phyloP scores from a whole-genome alignment of 2,797 vertebrate species.

The Propithecus perrieri region DNA sequence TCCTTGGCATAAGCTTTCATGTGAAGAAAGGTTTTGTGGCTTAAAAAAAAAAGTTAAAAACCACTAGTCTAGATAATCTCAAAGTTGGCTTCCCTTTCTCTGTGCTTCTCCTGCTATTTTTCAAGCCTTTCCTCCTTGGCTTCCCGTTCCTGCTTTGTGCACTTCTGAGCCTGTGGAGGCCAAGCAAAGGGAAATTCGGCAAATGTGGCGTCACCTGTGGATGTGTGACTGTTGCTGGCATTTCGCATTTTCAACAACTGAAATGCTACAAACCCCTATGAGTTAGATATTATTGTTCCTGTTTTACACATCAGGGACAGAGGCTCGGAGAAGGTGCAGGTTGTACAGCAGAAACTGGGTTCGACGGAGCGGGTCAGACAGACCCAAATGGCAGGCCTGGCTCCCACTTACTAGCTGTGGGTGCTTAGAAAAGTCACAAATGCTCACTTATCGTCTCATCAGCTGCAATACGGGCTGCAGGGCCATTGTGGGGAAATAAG shows the following conservation, averaged over 20 bases:
- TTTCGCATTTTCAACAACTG: background rate
- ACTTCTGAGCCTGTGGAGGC: background rate
- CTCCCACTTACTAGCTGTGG: background rate
- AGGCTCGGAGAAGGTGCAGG: background rate
- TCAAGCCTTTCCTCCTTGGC: background rate
- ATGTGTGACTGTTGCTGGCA: background rate
- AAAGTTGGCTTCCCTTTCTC: background rate
- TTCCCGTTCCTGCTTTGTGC: background rate
- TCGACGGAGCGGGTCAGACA: background rate
- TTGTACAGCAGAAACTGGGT: rapidly evolving
- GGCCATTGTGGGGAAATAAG: rapidly evolving
- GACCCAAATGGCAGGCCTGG: no score
- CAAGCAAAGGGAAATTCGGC: background rate
- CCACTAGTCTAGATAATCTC: background rate
- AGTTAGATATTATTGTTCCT: background rate
- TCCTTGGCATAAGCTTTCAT: background rate
- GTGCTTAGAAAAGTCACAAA: background rate
- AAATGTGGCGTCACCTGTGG: rapidly evolving
- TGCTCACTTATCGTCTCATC: background rate
- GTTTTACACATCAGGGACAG: background rate
- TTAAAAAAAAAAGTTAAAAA: background rate
- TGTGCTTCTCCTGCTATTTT: background rate
- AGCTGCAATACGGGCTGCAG: background rate
- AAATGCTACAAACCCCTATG: background rate
- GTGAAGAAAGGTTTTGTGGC: background rate